These are phyloP conservation scores for Cyaniris semiargus DNA, from an alignment of 2,888 invertebrate genomes.

Conservation along the genomic window DNA sequence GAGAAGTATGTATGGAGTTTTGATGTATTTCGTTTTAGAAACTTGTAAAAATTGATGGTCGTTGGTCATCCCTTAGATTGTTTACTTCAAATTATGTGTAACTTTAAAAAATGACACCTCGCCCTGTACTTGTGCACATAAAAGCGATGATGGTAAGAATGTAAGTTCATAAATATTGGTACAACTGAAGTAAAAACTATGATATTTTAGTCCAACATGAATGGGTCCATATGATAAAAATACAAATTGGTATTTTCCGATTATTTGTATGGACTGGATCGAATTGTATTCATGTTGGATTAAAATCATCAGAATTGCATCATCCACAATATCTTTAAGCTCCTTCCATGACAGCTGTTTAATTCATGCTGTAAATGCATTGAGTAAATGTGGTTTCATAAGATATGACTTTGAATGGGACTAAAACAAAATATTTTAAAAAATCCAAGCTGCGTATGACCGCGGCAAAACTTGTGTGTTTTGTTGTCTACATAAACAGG, in stretches of 20 bases:
- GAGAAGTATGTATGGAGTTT: constrained; percentile 1
- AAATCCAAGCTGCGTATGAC: background rate
- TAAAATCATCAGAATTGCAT: background rate
- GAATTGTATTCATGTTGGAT: background rate
- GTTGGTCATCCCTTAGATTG: background rate
- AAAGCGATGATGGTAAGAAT: background rate
- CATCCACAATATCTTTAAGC: background rate
- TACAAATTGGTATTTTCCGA: too few relatives aligned
- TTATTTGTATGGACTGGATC: background rate
- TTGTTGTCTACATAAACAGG: background rate
- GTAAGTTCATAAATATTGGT: background rate
- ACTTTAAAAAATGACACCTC: background rate
- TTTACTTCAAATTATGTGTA: background rate
- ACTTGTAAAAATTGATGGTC: background rate
- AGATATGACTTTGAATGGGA: background rate
- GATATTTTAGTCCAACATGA: background rate
- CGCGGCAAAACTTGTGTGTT: background rate
- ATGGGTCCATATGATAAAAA: too few relatives aligned
- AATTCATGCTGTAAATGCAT: background rate
- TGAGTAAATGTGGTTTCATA: background rate
- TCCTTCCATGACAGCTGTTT: background rate
- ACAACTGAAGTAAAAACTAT: background rate
- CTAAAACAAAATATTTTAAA: background rate
- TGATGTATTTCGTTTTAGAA: constrained; percentile 16
- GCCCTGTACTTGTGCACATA: background rate